These are phyloP conservation scores for Calidris pygmaea DNA, from an alignment of 2,113 vertebrate species.

Conservation along the genomic window DNA sequence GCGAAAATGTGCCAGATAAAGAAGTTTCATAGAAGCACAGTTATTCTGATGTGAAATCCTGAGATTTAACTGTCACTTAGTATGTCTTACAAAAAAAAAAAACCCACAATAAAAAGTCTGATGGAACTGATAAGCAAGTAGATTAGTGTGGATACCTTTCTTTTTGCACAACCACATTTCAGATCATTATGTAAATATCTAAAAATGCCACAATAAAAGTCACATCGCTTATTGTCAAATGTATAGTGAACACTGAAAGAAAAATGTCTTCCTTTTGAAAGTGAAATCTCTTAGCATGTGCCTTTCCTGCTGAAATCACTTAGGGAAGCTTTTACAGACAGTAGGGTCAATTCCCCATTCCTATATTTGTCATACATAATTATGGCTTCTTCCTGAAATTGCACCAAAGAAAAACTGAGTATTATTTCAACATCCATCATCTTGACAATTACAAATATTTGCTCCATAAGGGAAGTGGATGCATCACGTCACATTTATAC, in stretches of 20 bases:
- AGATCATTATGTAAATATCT: background rate
- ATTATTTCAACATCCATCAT: background rate
- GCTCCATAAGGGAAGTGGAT: background rate
- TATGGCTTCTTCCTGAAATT: background rate
- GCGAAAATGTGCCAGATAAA: background rate
- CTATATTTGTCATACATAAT: background rate
- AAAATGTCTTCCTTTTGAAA: background rate
- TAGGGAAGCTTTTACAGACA: background rate
- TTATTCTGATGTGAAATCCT: background rate
- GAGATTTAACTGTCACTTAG: background rate
- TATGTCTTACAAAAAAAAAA: background rate
- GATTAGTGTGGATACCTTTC: background rate
- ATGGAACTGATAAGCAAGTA: background rate
- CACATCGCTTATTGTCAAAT: background rate
- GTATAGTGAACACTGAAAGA: background rate
- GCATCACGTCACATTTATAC: background rate
- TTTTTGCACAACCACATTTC: background rate
- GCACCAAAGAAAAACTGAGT: background rate
- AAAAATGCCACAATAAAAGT: background rate
- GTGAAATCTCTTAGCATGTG: background rate
- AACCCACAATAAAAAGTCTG: background rate
- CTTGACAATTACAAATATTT: conserved; percentile 4
- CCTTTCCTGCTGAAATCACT: background rate
- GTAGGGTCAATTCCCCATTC: background rate
- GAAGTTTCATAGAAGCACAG: background rate